These are phyloP conservation scores for Oreochromis spilurus DNA, from an alignment of 2,113 vertebrate species.

Conservation along the genomic window DNA sequence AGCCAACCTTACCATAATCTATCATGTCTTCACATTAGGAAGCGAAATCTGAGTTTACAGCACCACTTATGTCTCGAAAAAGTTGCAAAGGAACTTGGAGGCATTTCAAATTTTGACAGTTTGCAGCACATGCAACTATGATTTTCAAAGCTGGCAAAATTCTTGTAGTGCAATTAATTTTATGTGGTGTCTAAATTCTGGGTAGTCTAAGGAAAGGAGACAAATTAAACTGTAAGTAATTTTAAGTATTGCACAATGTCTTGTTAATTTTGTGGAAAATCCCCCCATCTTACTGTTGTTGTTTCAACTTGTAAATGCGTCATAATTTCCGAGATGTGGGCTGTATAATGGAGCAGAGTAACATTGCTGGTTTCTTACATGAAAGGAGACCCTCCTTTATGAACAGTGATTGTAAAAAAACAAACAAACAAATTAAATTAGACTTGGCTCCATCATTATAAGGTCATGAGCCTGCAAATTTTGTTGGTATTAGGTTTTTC, in stretches of 20 bases:
- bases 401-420: neutral
- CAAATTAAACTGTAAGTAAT: neutral
- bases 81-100: too few relatives aligned
- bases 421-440: neutral
- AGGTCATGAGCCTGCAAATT: neutral
- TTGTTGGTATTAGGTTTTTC: neutral
- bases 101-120: neutral
- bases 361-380: neutral
- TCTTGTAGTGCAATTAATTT: neutral
- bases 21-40: neutral
- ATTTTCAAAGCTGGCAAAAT: neutral
- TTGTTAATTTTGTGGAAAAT: neutral
- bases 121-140: neutral
- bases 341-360: neutral
- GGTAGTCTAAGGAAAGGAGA: neutral
- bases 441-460: neutral
- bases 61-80: neutral
- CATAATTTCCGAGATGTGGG: accelerated
- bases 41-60: neutral
- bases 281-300: neutral
- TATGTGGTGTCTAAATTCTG: neutral
- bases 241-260: neutral
- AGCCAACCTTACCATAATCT: neutral
- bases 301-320: neutral
- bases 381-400: neutral